phyloP scores from a whole-genome alignment of 53 echinoderm and acorn worm genomes.

The Antedon mediterranea region DNA sequence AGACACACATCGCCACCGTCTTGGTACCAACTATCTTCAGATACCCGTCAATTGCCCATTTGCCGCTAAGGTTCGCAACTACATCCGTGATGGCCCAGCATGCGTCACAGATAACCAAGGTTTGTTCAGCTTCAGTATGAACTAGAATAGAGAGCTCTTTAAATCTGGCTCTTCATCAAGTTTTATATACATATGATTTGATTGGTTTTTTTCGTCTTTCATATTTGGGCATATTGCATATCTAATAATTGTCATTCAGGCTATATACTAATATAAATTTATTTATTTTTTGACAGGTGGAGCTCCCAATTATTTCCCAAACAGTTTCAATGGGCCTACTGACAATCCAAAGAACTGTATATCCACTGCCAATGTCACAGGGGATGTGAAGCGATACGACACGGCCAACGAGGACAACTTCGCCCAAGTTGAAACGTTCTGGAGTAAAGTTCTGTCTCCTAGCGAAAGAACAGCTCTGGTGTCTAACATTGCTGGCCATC shows the following conservation, averaged over 20 bases:
- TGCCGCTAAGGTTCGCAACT: constrained; percentile 56
- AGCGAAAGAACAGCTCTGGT: constrained; percentile 44
- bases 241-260: too few species aligned
- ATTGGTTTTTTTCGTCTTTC: too few species aligned
- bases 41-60: constrained; percentile 96
- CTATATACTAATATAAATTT: background rate
- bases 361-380: constrained; percentile 1
- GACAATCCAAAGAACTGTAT: constrained; percentile 38
- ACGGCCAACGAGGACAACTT: constrained; percentile 82
- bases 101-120: constrained; percentile 89
- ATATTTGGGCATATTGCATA: too few species aligned
- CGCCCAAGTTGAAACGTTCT: constrained; percentile 61
- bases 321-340: constrained; percentile 69
- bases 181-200: too few species aligned
- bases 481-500: constrained; percentile 81
- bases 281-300: constrained; percentile 35
- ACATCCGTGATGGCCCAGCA: constrained; percentile 85
- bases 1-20: constrained; percentile 93
- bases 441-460: constrained; percentile 56
- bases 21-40: constrained; percentile 95
- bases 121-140: constrained; percentile 22
- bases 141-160: background rate
- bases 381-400: constrained; percentile 65
- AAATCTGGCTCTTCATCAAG: too few species aligned
- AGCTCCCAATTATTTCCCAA: constrained; percentile 92